These are phyloP conservation scores for Ophion obscuratus DNA, from an alignment of 2,888 invertebrate genomes.

Conservation along the genomic window DNA sequence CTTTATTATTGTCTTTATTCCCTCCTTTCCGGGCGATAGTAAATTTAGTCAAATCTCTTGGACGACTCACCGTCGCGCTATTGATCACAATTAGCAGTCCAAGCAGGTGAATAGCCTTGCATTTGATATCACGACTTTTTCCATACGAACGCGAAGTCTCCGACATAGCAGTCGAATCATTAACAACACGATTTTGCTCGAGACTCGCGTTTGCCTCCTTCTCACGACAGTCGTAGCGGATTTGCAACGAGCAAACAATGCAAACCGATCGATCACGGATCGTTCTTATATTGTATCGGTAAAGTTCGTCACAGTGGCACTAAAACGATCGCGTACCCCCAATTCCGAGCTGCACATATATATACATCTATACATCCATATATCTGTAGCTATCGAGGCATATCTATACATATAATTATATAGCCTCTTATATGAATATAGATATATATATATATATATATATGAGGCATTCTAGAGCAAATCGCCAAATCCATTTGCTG, in stretches of 20 bases:
- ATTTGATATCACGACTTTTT: conserved; percentile 31
- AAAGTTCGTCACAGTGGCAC: conserved; percentile 47
- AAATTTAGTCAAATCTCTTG: background rate
- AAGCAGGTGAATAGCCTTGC: conserved; percentile 30
- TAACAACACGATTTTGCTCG: conserved; percentile 9
- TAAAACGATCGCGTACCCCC: conserved; percentile 38
- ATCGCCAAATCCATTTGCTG: too few species aligned
- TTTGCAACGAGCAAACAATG: conserved; percentile 62
- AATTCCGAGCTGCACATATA: conserved; percentile 21
- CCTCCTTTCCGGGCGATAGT: background rate
- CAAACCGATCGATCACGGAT: conserved; percentile 34
- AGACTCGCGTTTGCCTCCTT: background rate
- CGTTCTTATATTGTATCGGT: conserved; percentile 65
- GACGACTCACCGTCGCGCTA: conserved; percentile 61
- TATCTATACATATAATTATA: background rate
- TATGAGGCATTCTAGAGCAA: too few species aligned
- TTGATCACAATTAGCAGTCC: conserved; percentile 53
- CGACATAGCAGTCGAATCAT: conserved; percentile 55
- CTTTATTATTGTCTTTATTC: background rate
- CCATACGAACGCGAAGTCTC: conserved; percentile 45
- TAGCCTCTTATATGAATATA: background rate
- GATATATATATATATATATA: too few species aligned
- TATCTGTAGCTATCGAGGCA: background rate
- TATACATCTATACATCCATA: background rate
- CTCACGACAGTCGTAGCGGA: background rate